These are phyloP conservation scores for Hetaerina titia DNA, from an alignment of 2,888 invertebrate genomes.

Conservation along the genomic window DNA sequence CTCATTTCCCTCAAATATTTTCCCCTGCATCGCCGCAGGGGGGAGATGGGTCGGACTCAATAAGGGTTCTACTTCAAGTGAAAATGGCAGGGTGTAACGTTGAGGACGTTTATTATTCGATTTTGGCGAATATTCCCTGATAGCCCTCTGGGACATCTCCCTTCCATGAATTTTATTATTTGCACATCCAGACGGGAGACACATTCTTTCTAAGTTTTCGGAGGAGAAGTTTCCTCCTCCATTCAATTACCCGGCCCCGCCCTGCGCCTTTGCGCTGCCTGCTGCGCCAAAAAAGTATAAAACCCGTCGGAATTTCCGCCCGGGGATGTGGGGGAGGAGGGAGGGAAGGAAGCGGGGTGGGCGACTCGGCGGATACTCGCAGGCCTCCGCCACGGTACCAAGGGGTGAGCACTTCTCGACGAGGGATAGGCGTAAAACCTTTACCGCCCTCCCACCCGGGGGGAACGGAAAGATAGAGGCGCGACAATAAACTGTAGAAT, in stretches of 20 bases:
- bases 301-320: conserved; percentile 23
- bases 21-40: background rate
- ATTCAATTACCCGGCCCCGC: background rate
- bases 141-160: background rate
- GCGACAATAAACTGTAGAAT: background rate
- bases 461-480: background rate
- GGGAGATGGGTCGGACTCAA: background rate
- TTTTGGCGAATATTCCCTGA: background rate
- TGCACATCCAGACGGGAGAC: background rate
- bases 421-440: background rate
- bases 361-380: background rate
- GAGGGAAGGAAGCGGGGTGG: background rate
- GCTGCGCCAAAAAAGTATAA: background rate
- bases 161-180: conserved; percentile 15
- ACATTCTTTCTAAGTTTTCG: background rate
- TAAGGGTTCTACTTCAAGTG: background rate
- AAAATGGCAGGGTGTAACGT: background rate
- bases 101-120: background rate
- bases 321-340: background rate
- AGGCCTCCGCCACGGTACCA: background rate
- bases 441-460: background rate
- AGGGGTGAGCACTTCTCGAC: background rate
- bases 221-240: background rate
- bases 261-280: background rate
- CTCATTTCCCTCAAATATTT: background rate